A percentile compares a stretch with the other conserved stretches of the same genome.
phyloP scores from a whole-genome alignment of 2,888 invertebrate species.

The Ophion obscuratus region DNA sequence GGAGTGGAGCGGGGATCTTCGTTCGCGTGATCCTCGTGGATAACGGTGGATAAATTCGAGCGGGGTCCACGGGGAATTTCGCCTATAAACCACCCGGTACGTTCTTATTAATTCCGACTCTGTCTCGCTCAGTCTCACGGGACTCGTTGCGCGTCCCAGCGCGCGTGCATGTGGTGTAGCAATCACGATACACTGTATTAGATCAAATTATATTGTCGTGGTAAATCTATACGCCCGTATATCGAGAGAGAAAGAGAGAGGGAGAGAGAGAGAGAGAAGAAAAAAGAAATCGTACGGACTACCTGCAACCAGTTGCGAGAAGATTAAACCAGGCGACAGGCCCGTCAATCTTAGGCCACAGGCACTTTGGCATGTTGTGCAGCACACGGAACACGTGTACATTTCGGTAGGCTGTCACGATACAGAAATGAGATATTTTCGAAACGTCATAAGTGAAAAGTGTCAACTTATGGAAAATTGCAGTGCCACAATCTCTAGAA shows the following conservation, averaged over 20 bases:
- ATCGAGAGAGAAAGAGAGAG: background rate
- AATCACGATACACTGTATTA: slow-evolving; percentile 29
- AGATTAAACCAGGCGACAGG: slow-evolving; percentile 15
- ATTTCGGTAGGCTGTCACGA: too few species aligned
- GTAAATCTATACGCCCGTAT: slow-evolving; percentile 38
- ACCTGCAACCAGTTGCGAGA: slow-evolving; percentile 11
- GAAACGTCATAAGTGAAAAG: too few species aligned
- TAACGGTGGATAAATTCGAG: slow-evolving; percentile 63
- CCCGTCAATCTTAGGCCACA: background rate
- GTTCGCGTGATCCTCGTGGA: slow-evolving; percentile 61
- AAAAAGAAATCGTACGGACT: slow-evolving; percentile 2
- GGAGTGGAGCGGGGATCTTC: slow-evolving; percentile 29
- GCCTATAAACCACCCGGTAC: slow-evolving; percentile 60
- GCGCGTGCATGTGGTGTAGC: slow-evolving; percentile 21
- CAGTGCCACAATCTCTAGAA: too few species aligned
- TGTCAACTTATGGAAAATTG: too few species aligned
- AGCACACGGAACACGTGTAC: too few species aligned
- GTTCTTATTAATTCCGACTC: slow-evolving; percentile 55
- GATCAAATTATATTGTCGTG: slow-evolving; percentile 45
- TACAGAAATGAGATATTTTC: too few species aligned
- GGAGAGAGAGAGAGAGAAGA: background rate
- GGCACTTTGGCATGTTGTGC: too few species aligned
- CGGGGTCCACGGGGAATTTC: slow-evolving; percentile 54
- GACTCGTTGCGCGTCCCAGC: background rate
- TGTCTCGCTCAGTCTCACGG: slow-evolving; percentile 6